These are phyloP conservation scores for Osmoderma eremita DNA, from an alignment of 2,888 invertebrate genomes.

Conservation along the genomic window DNA sequence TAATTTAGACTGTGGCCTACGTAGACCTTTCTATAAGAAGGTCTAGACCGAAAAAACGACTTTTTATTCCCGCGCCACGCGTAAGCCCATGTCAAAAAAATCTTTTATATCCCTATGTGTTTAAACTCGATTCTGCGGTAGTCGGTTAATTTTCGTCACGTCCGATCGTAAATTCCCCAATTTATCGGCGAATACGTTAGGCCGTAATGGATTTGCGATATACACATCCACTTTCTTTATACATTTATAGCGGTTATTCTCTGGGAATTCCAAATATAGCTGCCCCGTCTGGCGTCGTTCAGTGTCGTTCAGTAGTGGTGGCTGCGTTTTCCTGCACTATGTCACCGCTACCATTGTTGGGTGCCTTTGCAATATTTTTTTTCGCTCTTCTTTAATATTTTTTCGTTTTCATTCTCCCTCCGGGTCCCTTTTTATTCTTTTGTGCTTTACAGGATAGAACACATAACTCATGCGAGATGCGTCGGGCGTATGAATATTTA, in stretches of 20 bases:
- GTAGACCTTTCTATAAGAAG: too few species aligned
- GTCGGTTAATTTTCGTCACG: conserved; percentile 29
- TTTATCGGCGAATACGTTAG: conserved; percentile 27
- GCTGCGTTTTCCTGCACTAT: not conserved
- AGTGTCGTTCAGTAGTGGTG: too few species aligned
- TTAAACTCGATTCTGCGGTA: not conserved
- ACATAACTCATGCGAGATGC: conserved; percentile 49
- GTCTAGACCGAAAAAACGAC: too few species aligned
- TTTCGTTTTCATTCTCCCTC: conserved; percentile 9
- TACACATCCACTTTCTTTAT: conserved; percentile 30
- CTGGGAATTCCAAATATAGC: conserved; percentile 24
- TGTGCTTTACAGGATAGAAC: conserved; percentile 26
- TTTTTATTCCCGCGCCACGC: too few species aligned
- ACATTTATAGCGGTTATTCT: conserved; percentile 24
- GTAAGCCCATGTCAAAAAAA: too few species aligned
- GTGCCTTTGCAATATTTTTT: not conserved
- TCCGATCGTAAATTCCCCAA: conserved; percentile 23
- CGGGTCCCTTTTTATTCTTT: conserved; percentile 6
- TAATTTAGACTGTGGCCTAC: too few species aligned
- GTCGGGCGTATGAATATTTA: conserved; percentile 50
- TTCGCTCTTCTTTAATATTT: not conserved
- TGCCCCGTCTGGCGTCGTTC: too few species aligned
- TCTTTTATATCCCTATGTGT: too few species aligned
- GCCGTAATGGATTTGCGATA: conserved; percentile 34
- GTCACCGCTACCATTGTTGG: conserved; percentile 7